Conservation (phyloP, 1,140 invertebrate species). For the Drosophila tristis region DNA sequence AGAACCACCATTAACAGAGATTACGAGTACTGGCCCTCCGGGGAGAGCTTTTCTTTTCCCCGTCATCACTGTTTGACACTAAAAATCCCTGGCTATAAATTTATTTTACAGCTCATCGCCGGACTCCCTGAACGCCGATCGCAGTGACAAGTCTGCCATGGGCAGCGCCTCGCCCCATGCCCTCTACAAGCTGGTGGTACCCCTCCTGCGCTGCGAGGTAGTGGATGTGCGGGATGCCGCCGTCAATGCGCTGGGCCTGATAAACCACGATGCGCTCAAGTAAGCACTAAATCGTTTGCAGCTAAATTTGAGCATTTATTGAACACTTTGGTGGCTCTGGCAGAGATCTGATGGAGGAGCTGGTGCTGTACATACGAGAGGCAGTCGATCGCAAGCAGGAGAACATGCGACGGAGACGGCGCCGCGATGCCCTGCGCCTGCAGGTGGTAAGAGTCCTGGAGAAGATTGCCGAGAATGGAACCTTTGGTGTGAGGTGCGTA, state of each 20-base stretch:
- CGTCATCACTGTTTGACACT: constrained; percentile 43
- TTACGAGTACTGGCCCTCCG: constrained; percentile 38
- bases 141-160: constrained; percentile 88
- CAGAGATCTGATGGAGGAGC: constrained; percentile 98
- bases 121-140: constrained; percentile 92
- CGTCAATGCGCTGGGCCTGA: constrained; percentile 96
- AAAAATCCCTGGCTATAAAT: constrained; percentile 69
- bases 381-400: constrained; percentile 99
- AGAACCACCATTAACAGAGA: constrained; percentile 32
- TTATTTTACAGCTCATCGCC: constrained; percentile 90
- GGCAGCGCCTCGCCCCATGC: constrained; percentile 90
- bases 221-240: constrained; percentile 96
- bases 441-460: constrained; percentile 96
- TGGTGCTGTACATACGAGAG: constrained; percentile 95
- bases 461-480: constrained; percentile 95
- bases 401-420: constrained; percentile 94
- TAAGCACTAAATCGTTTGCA: constrained; percentile 85
- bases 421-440: constrained; percentile 95
- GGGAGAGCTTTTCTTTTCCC: constrained; percentile 6
- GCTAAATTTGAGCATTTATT: constrained; percentile 9
- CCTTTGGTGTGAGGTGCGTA: constrained; percentile 92
- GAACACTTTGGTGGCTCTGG: constrained; percentile 1
- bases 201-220: constrained; percentile 94
- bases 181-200: constrained; percentile 96
- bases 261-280: constrained; percentile 96